Percentiles rank a stretch among this genome's conserved stretches.
Evolutionary conservation across 2,888 invertebrate genomes (phyloP).

Genomic region (Acleris holmiana): DNA sequence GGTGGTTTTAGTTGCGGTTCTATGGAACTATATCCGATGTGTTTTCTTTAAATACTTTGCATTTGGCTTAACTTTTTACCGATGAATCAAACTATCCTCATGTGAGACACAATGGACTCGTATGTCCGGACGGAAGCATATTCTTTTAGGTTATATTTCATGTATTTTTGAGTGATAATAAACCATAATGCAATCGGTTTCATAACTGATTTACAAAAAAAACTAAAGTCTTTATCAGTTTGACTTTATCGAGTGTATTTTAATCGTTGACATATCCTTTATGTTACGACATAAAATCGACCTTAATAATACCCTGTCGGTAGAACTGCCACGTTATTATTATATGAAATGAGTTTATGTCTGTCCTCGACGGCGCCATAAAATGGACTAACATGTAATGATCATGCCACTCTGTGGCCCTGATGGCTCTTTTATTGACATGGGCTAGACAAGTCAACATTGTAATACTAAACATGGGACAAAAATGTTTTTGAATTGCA

Average conservation of each 20-base stretch:
- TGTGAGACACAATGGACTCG: too few species aligned
- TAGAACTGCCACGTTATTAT: not conserved
- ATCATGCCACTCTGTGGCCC: not conserved
- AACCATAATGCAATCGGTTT: conserved; percentile 5
- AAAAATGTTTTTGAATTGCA: too few species aligned
- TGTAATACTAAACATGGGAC: too few species aligned
- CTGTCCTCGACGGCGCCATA: not conserved
- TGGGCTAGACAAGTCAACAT: not conserved
- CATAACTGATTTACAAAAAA: not conserved
- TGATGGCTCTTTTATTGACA: not conserved
- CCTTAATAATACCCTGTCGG: not conserved
- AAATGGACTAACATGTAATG: not conserved
- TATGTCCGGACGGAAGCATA: too few species aligned
- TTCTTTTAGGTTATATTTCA: too few species aligned
- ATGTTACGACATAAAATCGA: not conserved
- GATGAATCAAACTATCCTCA: too few species aligned
- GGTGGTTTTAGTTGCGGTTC: not conserved
- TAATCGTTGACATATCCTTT: not conserved
- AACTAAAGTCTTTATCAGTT: too few species aligned
- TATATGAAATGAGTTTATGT: conserved; percentile 5
- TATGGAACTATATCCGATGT: too few species aligned
- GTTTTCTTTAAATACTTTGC: too few species aligned
- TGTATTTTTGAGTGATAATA: too few species aligned
- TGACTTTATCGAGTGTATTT: conserved; percentile 1
- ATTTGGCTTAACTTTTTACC: too few species aligned